Evolutionary conservation across 2,888 invertebrate species (phyloP), one percentile per base, ranked within the genome.

Genomic region (Polydrusus cervinus): DNA sequence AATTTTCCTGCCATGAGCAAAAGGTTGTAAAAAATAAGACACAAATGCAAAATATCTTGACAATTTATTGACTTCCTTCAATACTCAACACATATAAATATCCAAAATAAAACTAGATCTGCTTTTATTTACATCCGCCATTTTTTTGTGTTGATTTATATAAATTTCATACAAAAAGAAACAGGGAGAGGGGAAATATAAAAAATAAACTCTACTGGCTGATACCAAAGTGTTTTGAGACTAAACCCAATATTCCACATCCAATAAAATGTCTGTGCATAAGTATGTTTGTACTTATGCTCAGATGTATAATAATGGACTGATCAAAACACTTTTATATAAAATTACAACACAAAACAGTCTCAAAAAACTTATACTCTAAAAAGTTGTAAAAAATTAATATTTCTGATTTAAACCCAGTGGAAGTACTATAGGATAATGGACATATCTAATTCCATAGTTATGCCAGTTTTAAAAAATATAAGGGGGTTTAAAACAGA

Each of bases 31-130:
- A 16, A 25, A 55, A 30, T 55, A 55, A 55, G 13, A 57, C 57
- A 9, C 14, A 1, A 14, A 38, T 16, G 2, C 30, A 38, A 60
- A 60, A 64, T 45, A 64, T 64, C 34, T 66, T 53, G 66, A 66
- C 66, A 66, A 53, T n/a, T 65, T 65, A 65, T 66, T 66, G 66
- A 66, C 53, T n/a, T 66, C 45, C 40, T 40, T 45, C 62, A 40
- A 40, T 64, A 64, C 64, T 45, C 49, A 64, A 64, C 64, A 47
- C 66, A 53, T 60, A 60, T 66, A 66, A 66, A 53, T 53, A 66
- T 53, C 66, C 66, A 66, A 66, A 66, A 66, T 51, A 66, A 66
- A 60, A 60, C 38, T 60, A 60, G 57, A 60, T 60, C 57, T 60
- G 30, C 16, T 16, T 55, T 30, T 60, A 60, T 60, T 60, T 60